Base-by-base conservation (phyloP, 1,140 invertebrate genomes). In the Trachymyrmex septentrionalis region DNA sequence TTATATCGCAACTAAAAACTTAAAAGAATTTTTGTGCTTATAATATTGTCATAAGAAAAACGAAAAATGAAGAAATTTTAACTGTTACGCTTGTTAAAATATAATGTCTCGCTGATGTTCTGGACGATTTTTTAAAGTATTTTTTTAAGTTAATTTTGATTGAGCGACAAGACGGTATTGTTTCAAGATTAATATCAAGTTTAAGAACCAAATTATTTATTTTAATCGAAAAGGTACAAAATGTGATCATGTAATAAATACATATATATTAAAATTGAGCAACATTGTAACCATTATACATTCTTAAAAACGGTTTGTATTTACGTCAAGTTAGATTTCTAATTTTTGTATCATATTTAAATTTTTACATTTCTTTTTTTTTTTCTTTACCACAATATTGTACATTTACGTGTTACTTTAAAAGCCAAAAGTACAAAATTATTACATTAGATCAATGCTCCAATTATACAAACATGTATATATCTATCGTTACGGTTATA, bases 41-140 rank as follows among this genome's bases (percentile, higher is more conserved):
- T 67, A 53, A 34, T 21, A 4, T 34, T 38, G 3, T 38, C 19
- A 5, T 12, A 34, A 30, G 14, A 61, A n/a, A 10, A 6, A 12
- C 3, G 9, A 3, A 48, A 48, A 73, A 69, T 16, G 1, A 24
- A 30, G 24, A 50, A 21, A n/a, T 21, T 27, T 44, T 55, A 67
- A 80, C 16, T 69, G 5, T 67, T 53, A 69, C 0, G 16, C 24
- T 67, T 69, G 30, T 48, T 24, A 0, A 73, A 53, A 19, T 55
- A 48, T 21, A 50, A 55, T 21, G 16, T 81, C 55, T 67, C 61
- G n/a, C n/a, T 81, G 64, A 71, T 80, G 61, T 80, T 69, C 48
- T 55, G 48, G 63, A 12, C 9, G 10, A 55, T 67, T 50, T 50
- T 50, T 50, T 9, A 38, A 38, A 38, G 7, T 14, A 30, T 14